These are phyloP conservation scores for Ciconia nigra DNA, from an alignment of 2,797 vertebrate genomes.

Conservation along the genomic window DNA sequence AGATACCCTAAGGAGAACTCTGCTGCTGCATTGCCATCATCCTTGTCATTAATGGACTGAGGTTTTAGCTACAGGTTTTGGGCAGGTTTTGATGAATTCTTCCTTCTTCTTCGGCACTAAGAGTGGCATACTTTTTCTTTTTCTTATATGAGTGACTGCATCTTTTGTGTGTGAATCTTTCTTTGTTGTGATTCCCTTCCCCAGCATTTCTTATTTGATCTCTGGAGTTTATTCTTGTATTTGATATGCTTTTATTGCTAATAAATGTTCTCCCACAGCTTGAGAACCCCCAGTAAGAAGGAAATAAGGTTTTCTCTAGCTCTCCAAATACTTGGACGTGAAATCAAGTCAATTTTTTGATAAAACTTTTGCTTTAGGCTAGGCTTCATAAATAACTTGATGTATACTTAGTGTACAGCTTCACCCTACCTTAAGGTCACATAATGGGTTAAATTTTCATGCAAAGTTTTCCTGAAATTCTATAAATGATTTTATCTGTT, in stretches of 20 bases:
- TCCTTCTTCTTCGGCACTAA: neutral
- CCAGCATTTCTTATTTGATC: neutral
- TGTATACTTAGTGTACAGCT: neutral
- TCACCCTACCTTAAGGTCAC: neutral
- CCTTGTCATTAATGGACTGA: neutral
- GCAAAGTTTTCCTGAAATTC: neutral
- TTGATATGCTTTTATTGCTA: neutral
- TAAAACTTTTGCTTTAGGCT: neutral
- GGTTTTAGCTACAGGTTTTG: neutral
- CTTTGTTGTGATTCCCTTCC: neutral
- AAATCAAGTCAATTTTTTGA: neutral
- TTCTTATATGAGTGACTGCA: neutral
- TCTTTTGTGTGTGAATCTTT: neutral
- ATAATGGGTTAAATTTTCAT: neutral
- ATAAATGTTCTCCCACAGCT: neutral
- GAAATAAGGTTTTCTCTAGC: neutral
- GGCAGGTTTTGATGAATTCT: neutral
- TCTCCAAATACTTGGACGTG: neutral
- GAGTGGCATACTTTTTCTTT: neutral
- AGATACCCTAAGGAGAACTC: neutral
- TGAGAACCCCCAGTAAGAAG: neutral
- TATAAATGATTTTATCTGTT: neutral
- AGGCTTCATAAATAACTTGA: neutral
- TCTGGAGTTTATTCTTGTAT: neutral
- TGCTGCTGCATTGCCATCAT: neutral